Evolutionary conservation across 2,113 vertebrate genomes (phyloP).

Genomic region (Crotalus tigris): DNA sequence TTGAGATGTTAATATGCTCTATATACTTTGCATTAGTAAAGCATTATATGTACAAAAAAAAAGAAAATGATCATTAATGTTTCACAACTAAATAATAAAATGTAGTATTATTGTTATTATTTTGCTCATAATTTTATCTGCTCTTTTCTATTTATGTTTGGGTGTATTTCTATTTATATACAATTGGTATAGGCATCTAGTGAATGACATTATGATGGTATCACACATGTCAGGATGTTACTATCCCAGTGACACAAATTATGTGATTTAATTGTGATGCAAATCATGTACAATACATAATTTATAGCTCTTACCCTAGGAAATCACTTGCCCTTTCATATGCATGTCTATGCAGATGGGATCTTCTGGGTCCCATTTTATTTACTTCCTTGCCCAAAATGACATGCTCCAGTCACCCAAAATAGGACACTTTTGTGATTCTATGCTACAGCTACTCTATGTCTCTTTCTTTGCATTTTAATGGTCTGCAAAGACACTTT

Average conservation of each 20-base stretch:
- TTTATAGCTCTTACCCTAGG: too few species aligned
- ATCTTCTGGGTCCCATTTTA: not conserved
- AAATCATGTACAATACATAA: not conserved
- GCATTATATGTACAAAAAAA: slow-evolving; percentile 10
- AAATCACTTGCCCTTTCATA: not conserved
- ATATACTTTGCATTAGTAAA: slow-evolving; percentile 9
- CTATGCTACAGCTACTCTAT: not conserved
- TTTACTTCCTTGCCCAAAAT: not conserved
- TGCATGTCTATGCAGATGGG: not conserved
- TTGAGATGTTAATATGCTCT: slow-evolving; percentile 27
- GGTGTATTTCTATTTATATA: not conserved
- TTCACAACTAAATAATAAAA: slow-evolving; percentile 42
- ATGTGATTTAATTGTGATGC: not conserved
- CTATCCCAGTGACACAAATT: not conserved
- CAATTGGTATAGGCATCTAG: not conserved
- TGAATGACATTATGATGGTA: not conserved
- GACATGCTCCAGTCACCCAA: not conserved
- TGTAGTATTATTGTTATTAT: not conserved
- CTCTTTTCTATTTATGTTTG: not conserved
- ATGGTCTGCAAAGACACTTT: not conserved
- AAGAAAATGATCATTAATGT: not conserved
- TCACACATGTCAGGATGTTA: not conserved
- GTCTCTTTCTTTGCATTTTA: not conserved
- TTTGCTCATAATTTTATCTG: slow-evolving; percentile 9
- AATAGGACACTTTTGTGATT: not conserved